A percentile compares a stretch with the other conserved stretches of the same genome.
Evolutionary conservation across 2,888 invertebrate species (phyloP).

Genomic region (Neoitamus cyanurus): DNA sequence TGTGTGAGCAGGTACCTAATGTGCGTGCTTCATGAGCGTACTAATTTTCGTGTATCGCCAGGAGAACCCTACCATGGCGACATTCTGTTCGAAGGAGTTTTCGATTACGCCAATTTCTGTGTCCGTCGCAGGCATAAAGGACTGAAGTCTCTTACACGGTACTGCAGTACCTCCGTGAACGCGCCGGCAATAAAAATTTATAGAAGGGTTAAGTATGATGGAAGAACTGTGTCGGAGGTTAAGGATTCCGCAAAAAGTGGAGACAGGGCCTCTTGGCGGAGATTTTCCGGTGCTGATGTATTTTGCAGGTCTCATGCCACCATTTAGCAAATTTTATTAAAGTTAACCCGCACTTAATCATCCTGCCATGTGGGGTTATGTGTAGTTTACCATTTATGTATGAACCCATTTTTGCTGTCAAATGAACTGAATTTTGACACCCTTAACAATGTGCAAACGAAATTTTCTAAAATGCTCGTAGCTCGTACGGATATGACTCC

Average conservation of each 20-base stretch:
- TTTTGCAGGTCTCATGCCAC: not conserved
- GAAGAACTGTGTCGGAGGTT: constrained; percentile 13
- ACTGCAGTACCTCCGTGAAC: not conserved
- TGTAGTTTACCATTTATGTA: not conserved
- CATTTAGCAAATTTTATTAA: not conserved
- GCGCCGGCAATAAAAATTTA: constrained; percentile 11
- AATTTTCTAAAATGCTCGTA: not conserved
- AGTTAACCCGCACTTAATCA: not conserved
- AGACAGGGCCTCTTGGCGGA: not conserved
- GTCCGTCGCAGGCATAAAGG: not conserved
- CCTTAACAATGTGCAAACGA: not conserved
- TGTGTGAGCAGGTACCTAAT: not conserved
- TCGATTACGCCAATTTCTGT: not conserved
- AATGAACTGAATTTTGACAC: not conserved
- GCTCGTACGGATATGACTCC: not conserved
- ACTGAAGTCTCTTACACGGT: not conserved
- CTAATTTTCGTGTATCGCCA: not conserved
- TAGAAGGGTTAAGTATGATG: constrained; percentile 25
- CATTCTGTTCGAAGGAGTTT: not conserved
- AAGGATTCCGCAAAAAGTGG: not conserved
- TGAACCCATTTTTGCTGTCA: not conserved
- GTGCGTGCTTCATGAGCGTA: not conserved
- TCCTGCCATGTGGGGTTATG: not conserved
- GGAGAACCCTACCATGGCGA: not conserved
- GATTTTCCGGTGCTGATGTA: not conserved